Evolutionary conservation across 2,113 vertebrate species (phyloP).

Genomic region (Mixornis gularis): DNA sequence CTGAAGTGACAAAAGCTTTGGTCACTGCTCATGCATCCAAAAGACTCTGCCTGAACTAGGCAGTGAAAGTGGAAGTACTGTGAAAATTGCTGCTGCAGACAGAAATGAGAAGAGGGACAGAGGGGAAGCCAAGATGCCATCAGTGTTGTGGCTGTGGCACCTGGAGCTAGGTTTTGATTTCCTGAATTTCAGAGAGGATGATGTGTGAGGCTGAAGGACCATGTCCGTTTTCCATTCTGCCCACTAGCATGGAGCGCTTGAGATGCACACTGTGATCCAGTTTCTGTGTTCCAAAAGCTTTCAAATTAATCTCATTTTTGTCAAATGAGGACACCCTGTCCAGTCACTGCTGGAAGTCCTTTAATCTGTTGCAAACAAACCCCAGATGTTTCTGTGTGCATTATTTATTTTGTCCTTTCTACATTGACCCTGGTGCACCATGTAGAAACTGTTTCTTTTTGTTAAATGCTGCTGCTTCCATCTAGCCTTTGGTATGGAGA

Average conservation of each 20-base stretch:
- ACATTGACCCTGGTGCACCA: not conserved
- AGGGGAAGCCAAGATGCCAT: not conserved
- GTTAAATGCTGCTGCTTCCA: not conserved
- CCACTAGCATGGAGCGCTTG: not conserved
- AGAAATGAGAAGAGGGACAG: not conserved
- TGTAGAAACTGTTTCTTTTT: not conserved
- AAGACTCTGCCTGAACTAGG: not conserved
- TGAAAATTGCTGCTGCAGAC: not conserved
- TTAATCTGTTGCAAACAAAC: not conserved
- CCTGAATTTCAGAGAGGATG: not conserved
- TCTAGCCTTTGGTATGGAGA: not conserved
- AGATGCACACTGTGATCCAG: not conserved
- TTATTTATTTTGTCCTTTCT: not conserved
- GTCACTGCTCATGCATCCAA: not conserved
- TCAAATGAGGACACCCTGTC: not conserved
- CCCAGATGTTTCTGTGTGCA: not conserved
- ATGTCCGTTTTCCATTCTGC: not conserved
- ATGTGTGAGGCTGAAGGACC: not conserved
- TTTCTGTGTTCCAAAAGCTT: not conserved
- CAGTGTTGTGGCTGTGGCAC: accelerated
- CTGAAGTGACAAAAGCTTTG: not conserved
- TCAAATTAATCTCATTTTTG: not conserved
- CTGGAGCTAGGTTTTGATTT: not conserved
- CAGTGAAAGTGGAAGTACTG: not conserved
- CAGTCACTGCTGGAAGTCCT: not conserved